Conservation (phyloP, 2,113 vertebrate genomes). For the Centropus unirufus region DNA sequence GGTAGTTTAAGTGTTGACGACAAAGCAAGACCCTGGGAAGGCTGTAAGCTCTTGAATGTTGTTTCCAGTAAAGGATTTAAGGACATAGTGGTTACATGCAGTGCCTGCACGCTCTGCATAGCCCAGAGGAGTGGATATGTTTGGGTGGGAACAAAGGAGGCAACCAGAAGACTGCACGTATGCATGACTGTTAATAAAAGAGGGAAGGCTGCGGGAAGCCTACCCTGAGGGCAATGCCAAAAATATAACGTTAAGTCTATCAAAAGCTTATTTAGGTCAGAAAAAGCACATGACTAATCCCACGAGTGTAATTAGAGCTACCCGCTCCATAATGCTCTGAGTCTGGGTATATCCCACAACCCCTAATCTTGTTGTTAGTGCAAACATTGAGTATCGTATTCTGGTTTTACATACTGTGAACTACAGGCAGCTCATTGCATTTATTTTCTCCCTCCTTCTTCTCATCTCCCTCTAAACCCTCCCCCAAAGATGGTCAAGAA, state of each 20-base stretch:
- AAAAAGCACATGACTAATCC: not conserved
- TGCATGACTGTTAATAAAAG: not conserved
- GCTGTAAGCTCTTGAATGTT: not conserved
- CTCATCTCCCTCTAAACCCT: not conserved
- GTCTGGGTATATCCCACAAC: not conserved
- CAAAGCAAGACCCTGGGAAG: not conserved
- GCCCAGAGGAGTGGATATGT: not conserved
- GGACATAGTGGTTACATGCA: not conserved
- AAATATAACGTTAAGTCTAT: not conserved
- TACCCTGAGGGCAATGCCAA: not conserved
- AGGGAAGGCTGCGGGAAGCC: not conserved
- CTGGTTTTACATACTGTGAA: not conserved
- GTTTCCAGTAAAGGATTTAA: not conserved
- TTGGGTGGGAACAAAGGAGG: not conserved
- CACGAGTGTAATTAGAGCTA: not conserved
- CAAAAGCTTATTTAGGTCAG: not conserved
- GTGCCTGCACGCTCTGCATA: not conserved
- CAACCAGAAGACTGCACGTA: not conserved
- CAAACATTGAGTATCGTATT: not conserved
- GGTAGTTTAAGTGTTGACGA: not conserved
- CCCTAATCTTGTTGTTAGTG: not conserved
- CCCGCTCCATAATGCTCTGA: not conserved
- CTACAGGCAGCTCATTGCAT: fast-evolving
- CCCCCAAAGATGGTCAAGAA: not conserved
- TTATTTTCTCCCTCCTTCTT: not conserved